A percentile compares a stretch with the other conserved stretches of the same genome.
These are phyloP conservation scores for Haliclystus octoradiatus DNA, from an alignment of 30 jellyfish, hydroid and myxozoan genomes.

Conservation along the genomic window DNA sequence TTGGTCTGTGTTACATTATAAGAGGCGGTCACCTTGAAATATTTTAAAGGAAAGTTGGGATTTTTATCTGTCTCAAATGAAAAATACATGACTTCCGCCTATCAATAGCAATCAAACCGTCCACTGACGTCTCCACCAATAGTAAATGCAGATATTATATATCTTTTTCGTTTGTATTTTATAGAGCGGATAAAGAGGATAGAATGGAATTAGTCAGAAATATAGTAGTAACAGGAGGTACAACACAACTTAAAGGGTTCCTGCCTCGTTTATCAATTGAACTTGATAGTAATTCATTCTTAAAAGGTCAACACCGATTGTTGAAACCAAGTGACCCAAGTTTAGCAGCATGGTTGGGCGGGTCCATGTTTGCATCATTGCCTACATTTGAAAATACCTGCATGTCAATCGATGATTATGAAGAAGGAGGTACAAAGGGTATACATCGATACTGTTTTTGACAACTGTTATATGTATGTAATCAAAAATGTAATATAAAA, in stretches of 20 bases:
- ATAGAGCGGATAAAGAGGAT: slow-evolving; percentile 63
- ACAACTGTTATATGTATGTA: background rate
- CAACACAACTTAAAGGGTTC: slow-evolving; percentile 55
- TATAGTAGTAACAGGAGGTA: slow-evolving; percentile 83
- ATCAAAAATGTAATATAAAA: too few relatives aligned
- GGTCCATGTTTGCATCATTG: slow-evolving; percentile 72
- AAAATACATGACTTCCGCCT: too few relatives aligned
- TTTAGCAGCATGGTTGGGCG: slow-evolving; percentile 95
- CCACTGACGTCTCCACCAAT: too few relatives aligned
- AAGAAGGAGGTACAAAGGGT: slow-evolving; percentile 68
- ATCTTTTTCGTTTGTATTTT: too few relatives aligned
- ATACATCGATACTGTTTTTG: slow-evolving; percentile 69
- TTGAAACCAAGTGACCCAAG: slow-evolving; percentile 56
- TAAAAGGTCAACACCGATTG: slow-evolving; percentile 17
- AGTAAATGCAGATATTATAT: too few relatives aligned
- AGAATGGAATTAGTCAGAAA: slow-evolving; percentile 31
- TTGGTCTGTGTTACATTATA: too few relatives aligned
- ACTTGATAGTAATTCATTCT: slow-evolving; percentile 13
- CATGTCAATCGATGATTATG: slow-evolving; percentile 77
- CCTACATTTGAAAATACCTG: slow-evolving; percentile 72
- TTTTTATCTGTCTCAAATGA: too few relatives aligned
- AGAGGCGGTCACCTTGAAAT: too few relatives aligned
- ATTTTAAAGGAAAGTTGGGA: too few relatives aligned
- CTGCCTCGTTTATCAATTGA: slow-evolving; percentile 58
- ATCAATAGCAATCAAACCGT: too few relatives aligned